Evolutionary conservation across 2,113 vertebrate genomes (phyloP).

Genomic region (Carassius gibelio): DNA sequence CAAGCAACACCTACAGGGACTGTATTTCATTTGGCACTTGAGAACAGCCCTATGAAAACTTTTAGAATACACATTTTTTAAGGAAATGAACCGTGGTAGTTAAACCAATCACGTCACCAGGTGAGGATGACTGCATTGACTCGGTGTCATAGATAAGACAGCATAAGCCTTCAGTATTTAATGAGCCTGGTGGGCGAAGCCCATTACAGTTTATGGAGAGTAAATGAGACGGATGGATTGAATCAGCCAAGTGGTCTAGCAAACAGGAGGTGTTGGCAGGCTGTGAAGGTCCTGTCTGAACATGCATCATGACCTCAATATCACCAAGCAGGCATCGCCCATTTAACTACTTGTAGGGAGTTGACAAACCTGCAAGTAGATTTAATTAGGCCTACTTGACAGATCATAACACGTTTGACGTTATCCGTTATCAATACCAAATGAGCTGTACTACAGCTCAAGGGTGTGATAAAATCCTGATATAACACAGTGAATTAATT

Average conservation of each 20-base stretch:
- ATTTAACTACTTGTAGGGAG: not conserved
- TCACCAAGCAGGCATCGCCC: not conserved
- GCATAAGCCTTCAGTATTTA: slow-evolving; percentile 14
- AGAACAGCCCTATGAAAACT: not conserved
- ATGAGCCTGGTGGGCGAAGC: not conserved
- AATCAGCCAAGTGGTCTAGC: not conserved
- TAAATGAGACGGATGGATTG: not conserved
- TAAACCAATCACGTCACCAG: not conserved
- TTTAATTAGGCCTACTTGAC: not conserved
- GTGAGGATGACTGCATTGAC: not conserved
- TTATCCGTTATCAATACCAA: not conserved
- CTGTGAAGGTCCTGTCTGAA: not conserved
- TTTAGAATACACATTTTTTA: not conserved
- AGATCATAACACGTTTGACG: not conserved
- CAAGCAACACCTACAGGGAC: not conserved
- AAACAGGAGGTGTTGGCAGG: slow-evolving; percentile 2
- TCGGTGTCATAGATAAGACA: not conserved
- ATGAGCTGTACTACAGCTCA: not conserved
- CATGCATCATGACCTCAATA: slow-evolving; percentile 2
- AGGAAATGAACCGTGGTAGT: not conserved
- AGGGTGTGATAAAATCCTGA: not conserved
- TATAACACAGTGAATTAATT: not conserved
- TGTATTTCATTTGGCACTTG: not conserved
- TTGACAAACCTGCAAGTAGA: not conserved
- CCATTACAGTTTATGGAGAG: not conserved